Percentiles rank a stretch among this genome's conserved stretches.
phyloP scores from a whole-genome alignment of 2,797 vertebrate species.

The Dallia pectoralis region DNA sequence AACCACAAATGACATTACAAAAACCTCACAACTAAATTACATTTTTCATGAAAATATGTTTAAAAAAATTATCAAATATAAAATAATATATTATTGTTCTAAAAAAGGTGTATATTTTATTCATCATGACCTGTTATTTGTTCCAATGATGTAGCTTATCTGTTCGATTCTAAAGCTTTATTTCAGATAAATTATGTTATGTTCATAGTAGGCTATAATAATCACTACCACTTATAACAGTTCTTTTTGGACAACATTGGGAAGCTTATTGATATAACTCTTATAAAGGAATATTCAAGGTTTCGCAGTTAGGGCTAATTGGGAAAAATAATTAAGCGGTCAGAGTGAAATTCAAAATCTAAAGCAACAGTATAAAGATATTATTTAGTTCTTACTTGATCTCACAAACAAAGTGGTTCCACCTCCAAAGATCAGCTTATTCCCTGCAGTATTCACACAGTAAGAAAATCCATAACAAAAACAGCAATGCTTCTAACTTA shows the following conservation, averaged over 20 bases:
- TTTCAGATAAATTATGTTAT: too few relatives aligned
- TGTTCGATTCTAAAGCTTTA: too few relatives aligned
- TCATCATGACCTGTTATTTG: too few relatives aligned
- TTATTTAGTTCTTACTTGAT: slow-evolving; percentile 12
- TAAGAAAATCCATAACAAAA: not conserved
- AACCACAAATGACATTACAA: not conserved
- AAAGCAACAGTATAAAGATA: not conserved
- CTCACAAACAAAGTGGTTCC: slow-evolving; percentile 8
- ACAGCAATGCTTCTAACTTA: not conserved
- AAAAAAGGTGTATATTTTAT: too few relatives aligned
- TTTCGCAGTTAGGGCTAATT: not conserved
- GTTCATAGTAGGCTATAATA: too few relatives aligned
- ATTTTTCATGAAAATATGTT: too few relatives aligned
- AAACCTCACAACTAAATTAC: not conserved
- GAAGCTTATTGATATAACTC: not conserved
- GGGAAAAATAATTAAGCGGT: too few relatives aligned
- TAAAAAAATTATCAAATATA: too few relatives aligned
- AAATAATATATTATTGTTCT: too few relatives aligned
- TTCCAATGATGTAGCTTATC: too few relatives aligned
- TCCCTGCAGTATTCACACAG: slow-evolving; percentile 14
- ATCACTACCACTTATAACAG: not conserved
- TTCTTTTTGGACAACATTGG: not conserved
- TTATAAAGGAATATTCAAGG: not conserved
- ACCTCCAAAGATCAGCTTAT: slow-evolving; percentile 18
- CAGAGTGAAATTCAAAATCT: not conserved